These are phyloP conservation scores for Tadarida brasiliensis DNA, from an alignment of 2,797 vertebrate genomes.

Conservation along the genomic window DNA sequence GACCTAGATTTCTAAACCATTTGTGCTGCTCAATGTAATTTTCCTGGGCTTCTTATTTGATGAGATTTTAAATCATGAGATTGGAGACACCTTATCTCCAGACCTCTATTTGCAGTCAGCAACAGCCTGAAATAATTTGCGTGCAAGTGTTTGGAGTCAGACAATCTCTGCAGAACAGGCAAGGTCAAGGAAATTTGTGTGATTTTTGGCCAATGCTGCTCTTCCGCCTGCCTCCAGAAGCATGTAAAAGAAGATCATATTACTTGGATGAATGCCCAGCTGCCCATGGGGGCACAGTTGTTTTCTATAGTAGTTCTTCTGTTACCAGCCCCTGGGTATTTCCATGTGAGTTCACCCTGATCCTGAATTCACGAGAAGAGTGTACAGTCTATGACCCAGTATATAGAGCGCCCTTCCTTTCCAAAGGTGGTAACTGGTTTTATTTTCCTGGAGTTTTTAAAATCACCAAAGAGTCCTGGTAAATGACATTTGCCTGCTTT, in stretches of 20 bases:
- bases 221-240: neutral
- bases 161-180: neutral
- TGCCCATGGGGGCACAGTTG: neutral
- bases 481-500: constrained; percentile 16
- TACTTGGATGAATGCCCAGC: neutral
- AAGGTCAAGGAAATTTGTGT: constrained; percentile 8
- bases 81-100: constrained; percentile 30
- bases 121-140: constrained; percentile 25
- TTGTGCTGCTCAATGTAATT: neutral
- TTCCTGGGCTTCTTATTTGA: neutral
- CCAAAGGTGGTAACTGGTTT: neutral
- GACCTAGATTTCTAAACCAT: neutral
- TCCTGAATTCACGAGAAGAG: neutral
- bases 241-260: neutral
- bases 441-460: neutral
- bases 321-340: neutral
- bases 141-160: neutral
- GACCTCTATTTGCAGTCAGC: neutral
- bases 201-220: constrained; percentile 29
- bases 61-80: constrained; percentile 49
- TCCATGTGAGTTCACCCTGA: neutral
- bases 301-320: neutral
- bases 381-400: neutral
- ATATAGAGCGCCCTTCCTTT: neutral
- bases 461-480: neutral